Base-by-base conservation (phyloP, 2,888 invertebrate genomes). In the Strigamia crassipes region DNA sequence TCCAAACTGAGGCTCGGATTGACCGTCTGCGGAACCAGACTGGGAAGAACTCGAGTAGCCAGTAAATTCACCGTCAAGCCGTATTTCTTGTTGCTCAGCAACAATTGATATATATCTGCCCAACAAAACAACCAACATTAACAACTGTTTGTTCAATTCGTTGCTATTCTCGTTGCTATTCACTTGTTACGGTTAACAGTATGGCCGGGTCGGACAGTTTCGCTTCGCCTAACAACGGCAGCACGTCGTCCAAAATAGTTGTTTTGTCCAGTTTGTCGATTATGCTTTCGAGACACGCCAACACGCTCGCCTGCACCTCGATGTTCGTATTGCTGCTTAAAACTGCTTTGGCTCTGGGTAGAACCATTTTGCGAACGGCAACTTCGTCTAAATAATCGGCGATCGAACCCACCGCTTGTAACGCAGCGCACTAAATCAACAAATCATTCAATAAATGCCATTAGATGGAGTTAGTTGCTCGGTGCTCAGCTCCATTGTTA, bases 21-120 rank as follows among this genome's bases (percentile, higher is more conserved):
- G 83, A 97, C 93, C 0, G 96, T 94, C 87, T 96, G 96, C 23
- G 97, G 97, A 82, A 96, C 92, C 81, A 98, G 90, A 15, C 94
- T 92, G 9, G 97, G 98, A 92, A 98, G 94, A 86, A 97, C 95
- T 87, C 94, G 93, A 13, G 95, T 96, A 9, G 97, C 97, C 93
- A 98, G 94, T 86, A 96, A 90, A 87, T 93, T 95, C 79, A 96
- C 93, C 4, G 94, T 94, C 85, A 98, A 89, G 61, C 96, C 96
- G 88, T 94, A 97, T 87, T 93, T 94, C 88, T 94, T 94, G 88
- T 97, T 96, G 87, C 92, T 92, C 85, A 97, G 90, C 93, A 97
- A 93, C 86, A 94, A 91, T 86, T 94, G 93, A 90, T 97, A 97
- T 86, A 97, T 95, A 89, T 94, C 97, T 97, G 82, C 82, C 83